Base-by-base conservation (phyloP, 2,797 vertebrate species). In the Leuciscus waleckii region DNA sequence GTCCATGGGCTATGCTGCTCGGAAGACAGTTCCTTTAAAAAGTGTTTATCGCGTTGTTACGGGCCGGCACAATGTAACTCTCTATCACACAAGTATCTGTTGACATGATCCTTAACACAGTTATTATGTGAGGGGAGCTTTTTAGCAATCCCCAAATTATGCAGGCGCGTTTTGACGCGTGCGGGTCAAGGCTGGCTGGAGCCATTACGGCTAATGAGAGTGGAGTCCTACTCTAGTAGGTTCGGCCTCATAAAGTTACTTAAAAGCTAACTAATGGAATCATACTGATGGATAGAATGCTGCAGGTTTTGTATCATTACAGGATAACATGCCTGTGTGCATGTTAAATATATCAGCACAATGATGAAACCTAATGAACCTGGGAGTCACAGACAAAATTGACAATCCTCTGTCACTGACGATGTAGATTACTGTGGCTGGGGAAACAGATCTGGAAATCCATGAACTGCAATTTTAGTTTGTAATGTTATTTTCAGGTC, bases 21-120 rank as follows among this genome's bases (percentile, higher is more conserved):
- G 32, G 51, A 88, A 89, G 86, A 90, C 92, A 89, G 89, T 92
- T 93, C 87, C 90, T 94, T 93, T 92, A 89, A 88, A 92, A 90
- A 93, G 91, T 91, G 92, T 90, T 92, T 94, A 93, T 93, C 92
- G 90, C 92, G 91, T 93, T 93, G 89, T 91, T 94, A 94, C 90
- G 92, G 91, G 93, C 93, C 92, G 92, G 91, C 89, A 91, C 90
- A 91, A 92, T 93, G 92, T 92, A 93, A 92, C 93, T 91, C 91
- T 95, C 93, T 92, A 89, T 79, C 93, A 94, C 92, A 95, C 93
- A 95, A 96, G 95, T 95, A 91, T 96, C 95, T 96, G 95, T 96
- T 96, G 95, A 96, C 95, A 96, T 94, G 94, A 95, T 96, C 95
- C 95, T 96, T 96, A 96, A 96, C 95, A 95, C 93, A 90, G 93